Conservation (phyloP, 2,888 invertebrate genomes). For the Tetheella fluctuosa region DNA sequence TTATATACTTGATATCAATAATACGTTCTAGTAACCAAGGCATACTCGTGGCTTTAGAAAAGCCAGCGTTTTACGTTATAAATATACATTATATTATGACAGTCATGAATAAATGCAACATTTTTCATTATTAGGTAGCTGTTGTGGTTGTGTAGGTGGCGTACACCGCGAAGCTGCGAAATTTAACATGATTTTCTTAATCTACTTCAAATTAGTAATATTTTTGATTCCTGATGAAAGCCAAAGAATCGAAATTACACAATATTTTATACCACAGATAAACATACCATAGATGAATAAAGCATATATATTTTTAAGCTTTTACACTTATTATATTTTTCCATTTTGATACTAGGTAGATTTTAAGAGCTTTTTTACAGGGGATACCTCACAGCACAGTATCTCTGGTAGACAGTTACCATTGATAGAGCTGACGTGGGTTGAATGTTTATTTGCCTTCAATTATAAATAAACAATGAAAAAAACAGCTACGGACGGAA, state of each 20-base stretch:
- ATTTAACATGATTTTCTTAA: not conserved
- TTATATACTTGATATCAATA: conserved; percentile 29
- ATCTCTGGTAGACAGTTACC: not conserved
- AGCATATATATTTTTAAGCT: too few relatives aligned
- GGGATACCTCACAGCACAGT: not conserved
- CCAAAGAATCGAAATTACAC: too few relatives aligned
- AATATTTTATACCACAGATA: too few relatives aligned
- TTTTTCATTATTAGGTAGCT: not conserved
- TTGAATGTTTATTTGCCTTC: not conserved
- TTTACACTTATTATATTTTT: too few relatives aligned
- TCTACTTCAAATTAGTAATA: not conserved
- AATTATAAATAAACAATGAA: conserved; percentile 2
- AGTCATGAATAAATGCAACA: not conserved
- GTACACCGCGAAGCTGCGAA: not conserved
- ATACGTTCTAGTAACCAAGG: not conserved
- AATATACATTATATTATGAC: not conserved
- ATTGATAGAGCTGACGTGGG: not conserved
- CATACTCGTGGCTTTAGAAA: not conserved
- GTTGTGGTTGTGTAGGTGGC: not conserved
- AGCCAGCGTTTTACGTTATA: not conserved
- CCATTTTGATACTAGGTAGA: too few relatives aligned
- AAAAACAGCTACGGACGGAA: conserved; percentile 3
- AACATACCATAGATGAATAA: too few relatives aligned
- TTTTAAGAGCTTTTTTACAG: too few relatives aligned
- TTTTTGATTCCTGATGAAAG: too few relatives aligned